Evolutionary conservation across 2,113 vertebrate genomes (phyloP).

Genomic region (Malurus elegans): DNA sequence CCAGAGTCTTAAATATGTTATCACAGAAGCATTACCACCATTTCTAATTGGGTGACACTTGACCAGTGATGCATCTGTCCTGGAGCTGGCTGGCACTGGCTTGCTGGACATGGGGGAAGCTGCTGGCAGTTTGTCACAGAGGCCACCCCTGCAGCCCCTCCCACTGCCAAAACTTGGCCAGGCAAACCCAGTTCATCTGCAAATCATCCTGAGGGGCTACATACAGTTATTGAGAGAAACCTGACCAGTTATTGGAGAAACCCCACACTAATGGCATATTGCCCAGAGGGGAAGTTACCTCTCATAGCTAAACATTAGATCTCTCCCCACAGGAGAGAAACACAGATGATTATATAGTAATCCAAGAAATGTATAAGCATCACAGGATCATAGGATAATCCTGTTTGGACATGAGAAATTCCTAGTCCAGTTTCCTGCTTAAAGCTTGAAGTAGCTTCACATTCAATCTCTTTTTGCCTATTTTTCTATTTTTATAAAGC

Average conservation of each 20-base stretch:
- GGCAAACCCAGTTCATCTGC: not conserved
- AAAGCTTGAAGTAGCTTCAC: not conserved
- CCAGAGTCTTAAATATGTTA: not conserved
- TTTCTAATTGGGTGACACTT: not conserved
- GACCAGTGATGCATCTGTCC: not conserved
- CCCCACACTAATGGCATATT: not conserved
- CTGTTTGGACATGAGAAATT: not conserved
- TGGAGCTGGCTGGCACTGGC: not conserved
- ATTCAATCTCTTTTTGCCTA: not conserved
- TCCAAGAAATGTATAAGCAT: not conserved
- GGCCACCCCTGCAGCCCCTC: not conserved
- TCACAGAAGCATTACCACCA: not conserved
- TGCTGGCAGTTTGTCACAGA: not conserved
- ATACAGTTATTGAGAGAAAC: not conserved
- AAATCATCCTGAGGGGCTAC: not conserved
- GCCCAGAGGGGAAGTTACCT: not conserved
- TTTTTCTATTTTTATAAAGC: not conserved
- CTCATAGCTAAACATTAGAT: not conserved
- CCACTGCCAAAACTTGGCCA: not conserved
- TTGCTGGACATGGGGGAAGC: not conserved
- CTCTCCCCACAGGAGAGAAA: not conserved
- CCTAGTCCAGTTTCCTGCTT: not conserved
- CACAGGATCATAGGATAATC: not conserved
- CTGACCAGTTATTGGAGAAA: not conserved
- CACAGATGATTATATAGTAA: not conserved